Conservation (phyloP, 2,797 vertebrate genomes). For the Pyrrhura leucotis region DNA sequence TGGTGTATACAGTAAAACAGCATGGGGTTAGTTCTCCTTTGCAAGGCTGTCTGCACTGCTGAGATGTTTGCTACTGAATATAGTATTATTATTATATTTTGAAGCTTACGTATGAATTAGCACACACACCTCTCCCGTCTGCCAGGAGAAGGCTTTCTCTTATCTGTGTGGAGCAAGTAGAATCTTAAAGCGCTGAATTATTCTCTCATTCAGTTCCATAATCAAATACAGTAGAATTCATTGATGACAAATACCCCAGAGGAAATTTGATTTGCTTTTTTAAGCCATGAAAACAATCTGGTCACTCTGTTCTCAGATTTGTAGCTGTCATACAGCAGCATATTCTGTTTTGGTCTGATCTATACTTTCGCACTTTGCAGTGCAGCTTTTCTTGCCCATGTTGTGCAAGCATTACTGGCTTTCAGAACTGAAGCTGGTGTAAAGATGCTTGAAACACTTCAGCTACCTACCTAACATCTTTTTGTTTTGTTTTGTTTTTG, state of each 20-base stretch:
- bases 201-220: slow-evolving; percentile 26
- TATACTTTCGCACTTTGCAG: slow-evolving; percentile 33
- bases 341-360: slow-evolving; percentile 27
- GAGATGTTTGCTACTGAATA: slow-evolving; percentile 61
- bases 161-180: not conserved
- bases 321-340: slow-evolving; percentile 17
- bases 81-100: slow-evolving; percentile 42
- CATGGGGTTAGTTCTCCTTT: slow-evolving; percentile 66
- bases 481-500: slow-evolving; percentile 76
- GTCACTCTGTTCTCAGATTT: slow-evolving; percentile 10
- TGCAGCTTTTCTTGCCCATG: slow-evolving; percentile 23
- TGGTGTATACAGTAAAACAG: slow-evolving; percentile 67
- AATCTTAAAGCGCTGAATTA: slow-evolving; percentile 43
- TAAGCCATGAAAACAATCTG: slow-evolving; percentile 7
- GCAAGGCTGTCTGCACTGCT: slow-evolving; percentile 70
- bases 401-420: slow-evolving; percentile 1
- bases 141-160: slow-evolving; percentile 53
- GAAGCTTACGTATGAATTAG: slow-evolving; percentile 42
- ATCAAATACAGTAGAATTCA: slow-evolving; percentile 24
- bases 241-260: slow-evolving; percentile 18
- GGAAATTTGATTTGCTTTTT: slow-evolving; percentile 37
- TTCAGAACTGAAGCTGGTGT: slow-evolving; percentile 8
- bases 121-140: slow-evolving; percentile 35
- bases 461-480: slow-evolving; percentile 32
- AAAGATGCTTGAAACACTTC: slow-evolving; percentile 24